phyloP scores from a whole-genome alignment of 2,888 invertebrate species.

The Drosophila emarginata region DNA sequence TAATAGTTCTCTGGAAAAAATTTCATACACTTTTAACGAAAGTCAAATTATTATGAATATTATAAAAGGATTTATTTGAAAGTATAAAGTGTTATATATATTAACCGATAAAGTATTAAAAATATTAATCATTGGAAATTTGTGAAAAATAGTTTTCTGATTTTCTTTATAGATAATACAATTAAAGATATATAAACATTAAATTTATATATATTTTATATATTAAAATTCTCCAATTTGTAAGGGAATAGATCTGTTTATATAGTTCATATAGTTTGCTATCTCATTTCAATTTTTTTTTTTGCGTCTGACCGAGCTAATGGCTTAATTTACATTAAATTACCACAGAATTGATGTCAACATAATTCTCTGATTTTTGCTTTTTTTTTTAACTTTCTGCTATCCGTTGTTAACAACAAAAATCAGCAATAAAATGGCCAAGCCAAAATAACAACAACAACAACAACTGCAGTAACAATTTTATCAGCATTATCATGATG shows the following conservation, averaged over 20 bases:
- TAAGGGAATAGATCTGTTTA: background rate
- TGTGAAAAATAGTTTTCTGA: too few relatives aligned
- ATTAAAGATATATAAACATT: too few relatives aligned
- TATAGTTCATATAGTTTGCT: background rate
- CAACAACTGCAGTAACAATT: background rate
- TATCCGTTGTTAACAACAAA: constrained; percentile 8
- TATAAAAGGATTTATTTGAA: too few relatives aligned
- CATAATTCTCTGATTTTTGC: constrained; percentile 29
- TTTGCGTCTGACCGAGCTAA: constrained; percentile 45
- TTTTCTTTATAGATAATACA: too few relatives aligned
- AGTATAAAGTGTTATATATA: too few relatives aligned
- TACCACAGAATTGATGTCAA: constrained; percentile 60
- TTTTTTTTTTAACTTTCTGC: constrained; percentile 28
- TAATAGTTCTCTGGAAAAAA: too few relatives aligned
- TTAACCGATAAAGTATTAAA: too few relatives aligned
- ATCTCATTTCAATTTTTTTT: background rate
- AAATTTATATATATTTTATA: too few relatives aligned
- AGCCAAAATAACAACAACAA: constrained; percentile 4
- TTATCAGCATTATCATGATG: background rate
- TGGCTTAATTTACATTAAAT: constrained; percentile 65
- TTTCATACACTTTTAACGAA: too few relatives aligned
- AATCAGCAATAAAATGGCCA: constrained; percentile 7
- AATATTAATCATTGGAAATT: too few relatives aligned
- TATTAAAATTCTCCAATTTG: too few relatives aligned
- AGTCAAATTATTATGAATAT: too few relatives aligned